phyloP scores from a whole-genome alignment of 30 jellyfish, hydroid and myxozoan genomes.

The Pelagia noctiluca region DNA sequence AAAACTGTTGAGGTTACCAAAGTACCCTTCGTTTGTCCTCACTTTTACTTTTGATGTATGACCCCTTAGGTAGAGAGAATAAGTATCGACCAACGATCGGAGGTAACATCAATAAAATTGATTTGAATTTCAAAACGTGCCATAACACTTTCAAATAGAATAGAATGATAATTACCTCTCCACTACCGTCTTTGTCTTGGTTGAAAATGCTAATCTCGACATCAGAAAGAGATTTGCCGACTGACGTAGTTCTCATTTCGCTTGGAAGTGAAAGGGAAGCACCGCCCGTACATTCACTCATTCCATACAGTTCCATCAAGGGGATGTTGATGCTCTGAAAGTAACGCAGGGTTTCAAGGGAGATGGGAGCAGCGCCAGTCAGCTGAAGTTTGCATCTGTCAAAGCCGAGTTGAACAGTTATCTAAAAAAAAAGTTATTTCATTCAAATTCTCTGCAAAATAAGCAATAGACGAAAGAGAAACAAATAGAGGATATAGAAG shows the following conservation, averaged over 20 bases:
- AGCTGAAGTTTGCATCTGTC: conserved; percentile 79
- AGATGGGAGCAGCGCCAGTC: conserved; percentile 96
- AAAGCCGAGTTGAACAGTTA: conserved; percentile 79
- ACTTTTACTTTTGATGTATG: too few relatives aligned
- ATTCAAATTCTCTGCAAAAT: too few relatives aligned
- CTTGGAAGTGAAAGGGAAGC: conserved; percentile 66
- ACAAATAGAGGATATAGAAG: too few relatives aligned
- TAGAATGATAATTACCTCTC: conserved; percentile 74
- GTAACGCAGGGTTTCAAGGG: conserved; percentile 84
- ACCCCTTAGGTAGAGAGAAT: too few relatives aligned
- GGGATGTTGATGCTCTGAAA: conserved; percentile 92
- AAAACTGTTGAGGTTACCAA: too few relatives aligned
- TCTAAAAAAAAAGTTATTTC: conserved; percentile 33
- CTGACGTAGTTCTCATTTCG: conserved; percentile 51
- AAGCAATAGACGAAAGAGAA: too few relatives aligned
- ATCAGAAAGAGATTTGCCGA: conserved; percentile 57
- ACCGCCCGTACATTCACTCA: conserved; percentile 95
- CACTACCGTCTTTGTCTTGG: conserved; percentile 95
- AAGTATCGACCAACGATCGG: too few relatives aligned
- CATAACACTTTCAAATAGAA: background rate
- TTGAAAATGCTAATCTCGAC: conserved; percentile 76
- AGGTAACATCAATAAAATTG: too few relatives aligned
- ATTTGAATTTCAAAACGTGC: too few relatives aligned
- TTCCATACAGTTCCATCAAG: conserved; percentile 84
- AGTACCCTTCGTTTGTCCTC: too few relatives aligned